A percentile compares a stretch with the other conserved stretches of the same genome.
phyloP scores from a whole-genome alignment of 1,140 invertebrate genomes.

The Aphaenogaster rudis region DNA sequence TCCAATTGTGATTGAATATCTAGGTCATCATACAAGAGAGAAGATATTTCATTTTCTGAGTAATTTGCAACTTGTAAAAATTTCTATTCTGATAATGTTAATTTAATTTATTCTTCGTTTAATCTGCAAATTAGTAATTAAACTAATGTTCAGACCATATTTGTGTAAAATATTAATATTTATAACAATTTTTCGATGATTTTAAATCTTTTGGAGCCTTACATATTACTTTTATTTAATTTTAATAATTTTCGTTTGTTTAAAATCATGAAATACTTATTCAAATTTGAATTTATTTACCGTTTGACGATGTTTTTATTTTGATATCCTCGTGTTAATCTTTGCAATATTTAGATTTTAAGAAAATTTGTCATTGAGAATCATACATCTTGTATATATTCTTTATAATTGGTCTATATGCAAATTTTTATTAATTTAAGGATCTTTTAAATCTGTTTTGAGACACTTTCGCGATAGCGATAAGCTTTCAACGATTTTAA shows the following conservation, averaged over 20 bases:
- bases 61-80: neutral
- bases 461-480: neutral
- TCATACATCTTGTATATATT: neutral
- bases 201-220: too few relatives aligned
- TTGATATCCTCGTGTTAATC: neutral
- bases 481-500: neutral
- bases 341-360: neutral
- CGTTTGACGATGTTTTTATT: neutral
- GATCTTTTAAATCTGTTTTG: neutral
- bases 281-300: neutral
- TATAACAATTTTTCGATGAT: neutral
- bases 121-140: neutral
- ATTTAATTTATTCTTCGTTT: neutral
- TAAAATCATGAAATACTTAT: neutral
- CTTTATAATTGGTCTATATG: neutral
- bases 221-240: too few relatives aligned
- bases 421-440: neutral
- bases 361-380: neutral
- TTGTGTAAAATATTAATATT: slow-evolving; percentile 13
- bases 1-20: neutral
- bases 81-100: neutral
- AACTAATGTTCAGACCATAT: neutral
- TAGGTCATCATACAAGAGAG: neutral
- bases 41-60: neutral
- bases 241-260: neutral